phyloP scores from a whole-genome alignment of 1,140 invertebrate genomes.

The Apis laboriosa region DNA sequence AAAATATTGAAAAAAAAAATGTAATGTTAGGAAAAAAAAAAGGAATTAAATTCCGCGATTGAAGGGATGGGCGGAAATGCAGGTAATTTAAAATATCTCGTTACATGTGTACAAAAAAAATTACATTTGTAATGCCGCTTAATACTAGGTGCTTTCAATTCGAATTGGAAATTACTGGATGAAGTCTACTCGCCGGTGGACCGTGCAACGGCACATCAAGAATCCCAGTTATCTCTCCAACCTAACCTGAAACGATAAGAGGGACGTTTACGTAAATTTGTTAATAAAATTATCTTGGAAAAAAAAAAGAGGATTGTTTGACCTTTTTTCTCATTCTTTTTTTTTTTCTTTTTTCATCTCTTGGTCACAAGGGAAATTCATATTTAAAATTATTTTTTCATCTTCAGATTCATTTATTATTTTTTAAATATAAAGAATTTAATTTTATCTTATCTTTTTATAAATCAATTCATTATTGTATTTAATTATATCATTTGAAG shows the following conservation, averaged over 20 bases:
- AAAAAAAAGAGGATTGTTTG: no score
- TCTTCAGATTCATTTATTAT: no score
- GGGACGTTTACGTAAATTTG: background rate
- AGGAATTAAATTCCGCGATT: background rate
- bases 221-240: conserved; percentile 52
- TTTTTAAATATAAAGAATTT: no score
- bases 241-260: conserved; percentile 40
- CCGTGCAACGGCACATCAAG: conserved; percentile 51
- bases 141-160: conserved; percentile 25
- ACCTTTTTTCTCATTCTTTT: no score
- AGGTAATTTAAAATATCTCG: background rate
- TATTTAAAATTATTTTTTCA: no score
- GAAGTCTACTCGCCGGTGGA: conserved; percentile 48
- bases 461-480: no score
- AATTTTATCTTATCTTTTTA: no score
- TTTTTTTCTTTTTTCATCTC: background rate
- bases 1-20: no score
- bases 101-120: background rate
- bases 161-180: conserved; percentile 46
- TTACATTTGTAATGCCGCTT: conserved; percentile 15
- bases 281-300: conserved; percentile 3
- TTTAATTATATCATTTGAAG: no score
- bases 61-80: background rate
- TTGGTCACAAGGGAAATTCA: no score
- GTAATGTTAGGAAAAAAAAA: no score